Evolutionary conservation across 2,888 invertebrate species (phyloP).

Genomic region (Cheilosia vulpina): DNA sequence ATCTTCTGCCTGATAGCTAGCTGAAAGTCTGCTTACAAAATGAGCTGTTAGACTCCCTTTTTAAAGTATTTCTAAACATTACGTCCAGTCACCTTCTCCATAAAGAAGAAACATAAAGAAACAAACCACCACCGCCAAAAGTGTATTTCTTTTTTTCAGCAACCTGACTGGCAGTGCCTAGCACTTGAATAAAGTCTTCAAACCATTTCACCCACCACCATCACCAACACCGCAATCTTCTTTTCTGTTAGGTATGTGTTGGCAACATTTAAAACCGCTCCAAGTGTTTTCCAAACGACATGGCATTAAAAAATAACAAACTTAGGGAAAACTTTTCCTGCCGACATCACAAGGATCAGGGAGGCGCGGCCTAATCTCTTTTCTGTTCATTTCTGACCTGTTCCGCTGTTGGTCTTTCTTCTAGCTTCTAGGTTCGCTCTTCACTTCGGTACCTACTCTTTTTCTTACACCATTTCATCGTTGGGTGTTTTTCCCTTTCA

Average conservation of each 20-base stretch:
- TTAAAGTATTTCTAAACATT: slow-evolving; percentile 24
- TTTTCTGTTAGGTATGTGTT: slow-evolving; percentile 41
- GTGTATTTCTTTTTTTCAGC: too few relatives aligned
- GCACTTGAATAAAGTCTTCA: neutral
- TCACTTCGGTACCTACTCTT: neutral
- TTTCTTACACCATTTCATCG: slow-evolving; percentile 22
- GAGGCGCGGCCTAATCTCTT: slow-evolving; percentile 33
- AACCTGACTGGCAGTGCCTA: neutral
- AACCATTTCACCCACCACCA: neutral
- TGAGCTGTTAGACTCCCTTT: neutral
- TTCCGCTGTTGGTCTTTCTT: slow-evolving; percentile 31
- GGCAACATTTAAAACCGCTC: slow-evolving; percentile 59
- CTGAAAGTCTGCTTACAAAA: too few relatives aligned
- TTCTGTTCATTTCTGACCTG: slow-evolving; percentile 56
- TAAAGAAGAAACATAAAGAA: slow-evolving; percentile 3
- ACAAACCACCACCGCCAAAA: neutral
- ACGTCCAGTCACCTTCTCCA: slow-evolving; percentile 7
- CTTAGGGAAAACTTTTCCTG: slow-evolving; percentile 60
- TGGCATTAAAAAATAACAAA: slow-evolving; percentile 62
- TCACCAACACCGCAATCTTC: slow-evolving; percentile 14
- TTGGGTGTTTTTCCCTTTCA: neutral
- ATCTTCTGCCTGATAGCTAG: too few relatives aligned
- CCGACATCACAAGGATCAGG: slow-evolving; percentile 14
- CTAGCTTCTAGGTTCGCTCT: slow-evolving; percentile 30
- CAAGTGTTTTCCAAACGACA: slow-evolving; percentile 69